A percentile compares a stretch with the other conserved stretches of the same genome.
phyloP scores from a whole-genome alignment of 2,797 vertebrate genomes.

The Periophthalmus magnuspinnatus region DNA sequence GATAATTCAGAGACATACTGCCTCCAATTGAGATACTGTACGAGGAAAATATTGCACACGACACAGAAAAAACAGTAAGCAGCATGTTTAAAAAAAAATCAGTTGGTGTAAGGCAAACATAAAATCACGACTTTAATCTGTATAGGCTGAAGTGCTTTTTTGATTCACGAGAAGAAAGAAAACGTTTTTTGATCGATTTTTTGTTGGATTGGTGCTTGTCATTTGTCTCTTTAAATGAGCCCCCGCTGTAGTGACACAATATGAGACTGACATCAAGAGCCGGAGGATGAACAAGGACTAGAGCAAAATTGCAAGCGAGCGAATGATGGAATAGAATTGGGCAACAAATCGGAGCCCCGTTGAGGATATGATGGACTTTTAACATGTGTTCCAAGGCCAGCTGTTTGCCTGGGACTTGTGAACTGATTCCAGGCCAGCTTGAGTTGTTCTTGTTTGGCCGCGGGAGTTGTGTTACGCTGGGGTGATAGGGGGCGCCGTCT shows the following conservation, averaged over 20 bases:
- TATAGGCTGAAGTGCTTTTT: conserved; percentile 21
- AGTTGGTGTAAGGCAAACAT: conserved; percentile 65
- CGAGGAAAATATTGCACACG: conserved; percentile 42
- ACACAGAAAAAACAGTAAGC: conserved; percentile 41
- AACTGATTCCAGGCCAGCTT: conserved; percentile 41
- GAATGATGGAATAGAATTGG: conserved; percentile 30
- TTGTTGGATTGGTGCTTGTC: conserved; percentile 34
- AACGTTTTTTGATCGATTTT: neutral
- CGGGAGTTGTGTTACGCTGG: conserved; percentile 40
- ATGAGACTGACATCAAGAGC: conserved; percentile 58
- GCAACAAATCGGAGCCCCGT: conserved; percentile 39
- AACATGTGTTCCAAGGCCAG: conserved; percentile 42
- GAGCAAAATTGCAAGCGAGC: conserved; percentile 59
- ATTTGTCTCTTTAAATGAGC: conserved; percentile 49
- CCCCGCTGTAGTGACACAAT: conserved; percentile 49
- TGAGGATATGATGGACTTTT: conserved; percentile 38
- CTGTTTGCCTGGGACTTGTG: conserved; percentile 20
- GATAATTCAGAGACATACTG: conserved; percentile 29
- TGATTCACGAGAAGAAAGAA: conserved; percentile 21
- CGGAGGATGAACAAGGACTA: conserved; percentile 52
- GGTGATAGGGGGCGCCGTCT: conserved; percentile 44
- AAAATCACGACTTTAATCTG: conserved; percentile 31
- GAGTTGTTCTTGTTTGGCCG: conserved; percentile 25
- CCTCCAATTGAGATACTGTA: conserved; percentile 43
- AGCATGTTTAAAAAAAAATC: conserved; percentile 58